Evolutionary conservation across 92 coral and sea anemone genomes (phyloP).

Genomic region (Epizoanthus ramosus): DNA sequence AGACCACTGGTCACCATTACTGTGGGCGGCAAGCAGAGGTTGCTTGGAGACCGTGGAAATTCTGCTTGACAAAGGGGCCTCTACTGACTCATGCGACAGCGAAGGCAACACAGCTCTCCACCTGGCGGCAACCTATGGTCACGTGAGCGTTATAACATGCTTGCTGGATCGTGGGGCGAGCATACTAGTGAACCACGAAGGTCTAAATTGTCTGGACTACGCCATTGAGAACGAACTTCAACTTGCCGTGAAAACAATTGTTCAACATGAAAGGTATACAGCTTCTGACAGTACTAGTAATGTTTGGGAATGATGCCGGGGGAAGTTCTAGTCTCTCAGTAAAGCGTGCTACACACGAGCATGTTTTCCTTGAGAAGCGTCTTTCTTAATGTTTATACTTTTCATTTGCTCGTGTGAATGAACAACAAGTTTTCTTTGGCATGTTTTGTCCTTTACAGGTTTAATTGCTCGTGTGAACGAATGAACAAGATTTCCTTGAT

Average conservation of each 20-base stretch:
- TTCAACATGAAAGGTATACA: slow-evolving; percentile 59
- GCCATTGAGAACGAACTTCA: slow-evolving; percentile 59
- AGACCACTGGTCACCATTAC: no score
- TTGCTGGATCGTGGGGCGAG: slow-evolving; percentile 57
- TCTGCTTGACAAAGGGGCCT: slow-evolving; percentile 59
- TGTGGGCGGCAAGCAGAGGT: no score
- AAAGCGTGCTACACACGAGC: no score
- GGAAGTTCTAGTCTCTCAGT: no score
- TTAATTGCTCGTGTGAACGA: no score
- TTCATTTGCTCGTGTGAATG: no score
- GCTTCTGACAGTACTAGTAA: neutral
- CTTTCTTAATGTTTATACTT: no score
- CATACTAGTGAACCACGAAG: slow-evolving; percentile 30
- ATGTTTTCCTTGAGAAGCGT: no score
- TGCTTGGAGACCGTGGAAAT: slow-evolving; percentile 43
- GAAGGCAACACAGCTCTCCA: slow-evolving; percentile 62
- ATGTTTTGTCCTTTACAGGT: no score
- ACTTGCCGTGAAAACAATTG: slow-evolving; percentile 56
- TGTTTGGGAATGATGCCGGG: no score
- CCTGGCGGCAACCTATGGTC: slow-evolving; percentile 56
- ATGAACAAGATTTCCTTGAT: no score
- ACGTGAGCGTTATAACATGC: slow-evolving; percentile 34
- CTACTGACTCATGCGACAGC: slow-evolving; percentile 49
- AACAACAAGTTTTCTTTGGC: no score
- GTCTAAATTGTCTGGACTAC: slow-evolving; percentile 63